These are phyloP conservation scores for Prionace glauca DNA, from an alignment of 2,797 vertebrate species.

Conservation along the genomic window DNA sequence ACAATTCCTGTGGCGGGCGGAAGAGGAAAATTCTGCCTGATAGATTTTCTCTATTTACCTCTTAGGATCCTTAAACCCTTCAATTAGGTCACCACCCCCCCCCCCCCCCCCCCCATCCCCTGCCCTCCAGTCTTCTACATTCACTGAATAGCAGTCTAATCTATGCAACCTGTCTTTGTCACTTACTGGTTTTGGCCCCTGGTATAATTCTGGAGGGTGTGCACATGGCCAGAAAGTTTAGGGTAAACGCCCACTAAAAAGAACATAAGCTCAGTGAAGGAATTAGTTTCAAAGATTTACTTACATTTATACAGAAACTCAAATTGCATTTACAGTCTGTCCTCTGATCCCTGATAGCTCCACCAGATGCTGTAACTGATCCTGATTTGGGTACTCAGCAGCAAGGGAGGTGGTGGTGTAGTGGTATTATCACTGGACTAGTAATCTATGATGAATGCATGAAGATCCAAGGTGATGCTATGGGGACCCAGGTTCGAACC, in stretches of 20 bases:
- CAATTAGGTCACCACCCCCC: not conserved
- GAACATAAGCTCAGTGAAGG: not conserved
- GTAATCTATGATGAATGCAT: too few species aligned
- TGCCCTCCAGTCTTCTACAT: not conserved
- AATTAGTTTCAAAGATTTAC: not conserved
- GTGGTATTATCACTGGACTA: too few species aligned
- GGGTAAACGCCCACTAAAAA: not conserved
- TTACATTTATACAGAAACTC: not conserved
- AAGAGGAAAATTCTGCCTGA: too few species aligned
- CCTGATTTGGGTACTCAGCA: not conserved
- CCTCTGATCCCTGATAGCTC: not conserved
- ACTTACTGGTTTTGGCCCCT: not conserved
- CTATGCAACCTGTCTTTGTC: not conserved
- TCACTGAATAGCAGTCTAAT: not conserved
- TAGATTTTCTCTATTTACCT: not conserved
- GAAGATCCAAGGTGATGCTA: too few species aligned
- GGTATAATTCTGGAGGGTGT: not conserved
- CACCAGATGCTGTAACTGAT: not conserved
- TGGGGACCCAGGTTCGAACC: too few species aligned
- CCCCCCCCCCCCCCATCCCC: too few species aligned
- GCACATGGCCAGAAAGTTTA: not conserved
- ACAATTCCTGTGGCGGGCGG: too few species aligned
- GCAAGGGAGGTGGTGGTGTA: too few species aligned
- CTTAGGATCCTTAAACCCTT: not conserved
- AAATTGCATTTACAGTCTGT: not conserved